Evolutionary conservation across 2,113 vertebrate species (phyloP), one percentile per base, ranked within the genome.

Genomic region (Camelus bactrianus): DNA sequence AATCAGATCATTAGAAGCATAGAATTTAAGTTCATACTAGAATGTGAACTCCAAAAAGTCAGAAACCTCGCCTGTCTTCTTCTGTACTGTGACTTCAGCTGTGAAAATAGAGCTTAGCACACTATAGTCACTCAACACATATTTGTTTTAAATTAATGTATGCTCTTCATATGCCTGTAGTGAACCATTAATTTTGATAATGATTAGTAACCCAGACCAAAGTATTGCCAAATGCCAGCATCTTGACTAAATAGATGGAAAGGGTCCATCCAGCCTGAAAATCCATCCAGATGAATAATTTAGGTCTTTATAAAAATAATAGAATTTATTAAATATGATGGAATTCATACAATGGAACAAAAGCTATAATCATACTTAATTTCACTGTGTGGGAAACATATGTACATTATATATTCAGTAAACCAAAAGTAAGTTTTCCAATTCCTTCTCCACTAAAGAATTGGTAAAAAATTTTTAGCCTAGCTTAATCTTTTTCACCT

Each of bases 241-340:
- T 92, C 67, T 91, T 67, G 20, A 75, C 58, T 56, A 56, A 91
- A 80, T 80, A 75, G 5, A 50, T 80, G 58, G 32, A 30, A 96
- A 83, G 19, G 1, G 10, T 38, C 19, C 28, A 56, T 24, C 12
- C 52, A 72, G 54, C 48, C 86, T 13, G 20, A 84, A 60, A 91
- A 88, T 50, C 32, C 38, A 72, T 46, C 70, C n/a, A 85, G 73
- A 88, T 88, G 10, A 81, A 90, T 52, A 84, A 91, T 56, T 76
- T 77, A 82, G 3, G 62, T 77, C 22, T 86, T 81, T 42, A 56
- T 81, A 82, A 89, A 89, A 96, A 60, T 69, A 90, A 75, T 50
- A 64, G 28, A 83, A 42, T 91, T 16, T 83, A 5, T 90, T 86
- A 22, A 88, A 26, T 90, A 64, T 81, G 24, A 89, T 69, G 22